Base-by-base conservation (phyloP, 92 coral and sea anemone genomes). In the Paragorgia papillata region DNA sequence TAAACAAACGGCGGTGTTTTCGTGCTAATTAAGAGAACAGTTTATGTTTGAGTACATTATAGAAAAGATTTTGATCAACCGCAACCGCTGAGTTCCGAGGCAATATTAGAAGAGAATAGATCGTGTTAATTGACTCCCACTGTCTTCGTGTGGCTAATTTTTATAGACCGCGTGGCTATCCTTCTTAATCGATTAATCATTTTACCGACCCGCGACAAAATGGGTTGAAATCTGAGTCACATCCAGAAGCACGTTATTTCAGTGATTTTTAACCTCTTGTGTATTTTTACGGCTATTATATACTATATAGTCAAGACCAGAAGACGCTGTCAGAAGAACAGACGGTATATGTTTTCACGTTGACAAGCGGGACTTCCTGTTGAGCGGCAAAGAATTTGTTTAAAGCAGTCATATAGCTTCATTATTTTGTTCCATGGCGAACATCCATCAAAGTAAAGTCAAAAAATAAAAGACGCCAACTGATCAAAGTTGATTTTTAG, bases 1-100 rank as follows among this genome's bases (percentile, higher is more conserved):
- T 66, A 66, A 66, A 66, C 73, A 66, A 66, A 46, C 73, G 51
- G 73, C 73, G 73, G 73, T 66, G 54, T 66, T 66, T 66, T 19
- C 41, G 22, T 64, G 59, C 20, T 68, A 44, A 68, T 68, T 68
- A 44, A 43, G 75, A 9, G 75, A 68, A 68, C 75, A 68, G 59
- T 49, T 68, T 19, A 50, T 30, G 75, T 68, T 68, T 68, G 75
- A 46, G 75, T 19, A 14, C 32, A n/a, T 22, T 48, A 19, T 50
- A 46, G 53, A 68, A 68, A 50, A 68, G 75, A 68, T 68, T 68
- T 68, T 68, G 55, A 68, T 68, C 58, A 49, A 50, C 75, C 59
- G 75, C 58, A 49, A 50, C 75, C 59, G 75, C 75, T 49, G 75
- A 68, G 75, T 56, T 13, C 3, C 3, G 29, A 56, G 15, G 62